Evolutionary conservation across 2,113 vertebrate genomes (phyloP).

Genomic region (Sander lucioperca): DNA sequence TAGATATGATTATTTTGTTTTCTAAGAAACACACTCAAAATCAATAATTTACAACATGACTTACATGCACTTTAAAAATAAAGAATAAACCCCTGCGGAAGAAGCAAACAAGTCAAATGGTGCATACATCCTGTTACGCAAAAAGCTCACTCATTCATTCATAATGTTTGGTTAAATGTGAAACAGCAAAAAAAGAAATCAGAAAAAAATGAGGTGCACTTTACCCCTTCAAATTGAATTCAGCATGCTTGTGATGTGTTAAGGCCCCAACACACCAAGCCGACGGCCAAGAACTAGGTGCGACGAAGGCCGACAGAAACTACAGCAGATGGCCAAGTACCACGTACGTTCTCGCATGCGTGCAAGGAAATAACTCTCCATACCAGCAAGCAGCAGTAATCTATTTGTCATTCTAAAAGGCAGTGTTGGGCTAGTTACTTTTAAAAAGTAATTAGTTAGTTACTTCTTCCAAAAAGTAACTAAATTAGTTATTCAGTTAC

Average conservation of each 20-base stretch:
- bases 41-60: constrained; percentile 9
- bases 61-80: constrained; percentile 32
- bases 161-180: constrained; percentile 60
- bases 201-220: constrained; percentile 8
- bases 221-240: constrained; percentile 11
- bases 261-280: no score
- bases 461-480: no score
- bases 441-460: no score
- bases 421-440: no score
- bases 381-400: no score
- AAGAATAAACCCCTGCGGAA: not conserved
- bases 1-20: constrained; percentile 3
- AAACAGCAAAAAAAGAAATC: constrained; percentile 21
- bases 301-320: no score
- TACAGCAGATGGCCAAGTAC: no score
- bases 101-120: constrained; percentile 1
- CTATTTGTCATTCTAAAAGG: no score
- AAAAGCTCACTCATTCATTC: constrained; percentile 55
- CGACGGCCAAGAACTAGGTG: no score
- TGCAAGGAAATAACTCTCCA: no score
- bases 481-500: no score
- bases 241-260: constrained; percentile 55
- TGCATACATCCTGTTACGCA: constrained; percentile 19
- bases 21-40: constrained; percentile 40
- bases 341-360: no score